Conservation (phyloP, 2,113 vertebrate genomes). For the Cheirogaleus medius region DNA sequence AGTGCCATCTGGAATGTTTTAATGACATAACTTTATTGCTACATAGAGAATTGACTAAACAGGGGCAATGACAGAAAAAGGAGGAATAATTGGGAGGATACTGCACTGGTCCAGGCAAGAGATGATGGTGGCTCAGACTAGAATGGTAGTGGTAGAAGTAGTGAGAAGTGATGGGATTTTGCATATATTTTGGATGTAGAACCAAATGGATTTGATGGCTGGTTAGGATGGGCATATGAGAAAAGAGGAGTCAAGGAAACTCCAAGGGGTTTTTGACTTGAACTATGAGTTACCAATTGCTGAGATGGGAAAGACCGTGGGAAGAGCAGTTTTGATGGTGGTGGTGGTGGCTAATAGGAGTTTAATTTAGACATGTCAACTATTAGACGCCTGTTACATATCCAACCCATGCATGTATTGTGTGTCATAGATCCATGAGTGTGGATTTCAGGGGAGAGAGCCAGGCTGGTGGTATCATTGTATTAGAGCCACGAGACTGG, state of each 20-base stretch:
- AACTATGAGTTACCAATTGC: background rate
- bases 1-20: background rate
- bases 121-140: background rate
- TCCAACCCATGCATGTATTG: background rate
- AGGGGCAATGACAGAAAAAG: background rate
- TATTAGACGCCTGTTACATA: background rate
- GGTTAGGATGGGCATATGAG: background rate
- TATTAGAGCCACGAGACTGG: background rate
- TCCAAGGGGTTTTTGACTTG: background rate
- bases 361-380: background rate
- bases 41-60: background rate
- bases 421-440: background rate
- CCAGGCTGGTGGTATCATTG: background rate
- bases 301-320: background rate
- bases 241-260: background rate
- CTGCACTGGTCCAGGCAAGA: background rate
- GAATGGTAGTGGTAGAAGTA: background rate
- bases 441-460: background rate
- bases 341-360: background rate
- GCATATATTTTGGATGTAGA: background rate
- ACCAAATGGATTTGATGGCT: background rate
- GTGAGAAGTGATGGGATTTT: background rate
- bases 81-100: background rate
- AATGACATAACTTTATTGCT: background rate
- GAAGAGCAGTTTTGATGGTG: background rate